A percentile compares a stretch with the other conserved stretches of the same genome.
Conservation (phyloP, 1,140 invertebrate genomes). For the Atopsyche davidsoni region DNA sequence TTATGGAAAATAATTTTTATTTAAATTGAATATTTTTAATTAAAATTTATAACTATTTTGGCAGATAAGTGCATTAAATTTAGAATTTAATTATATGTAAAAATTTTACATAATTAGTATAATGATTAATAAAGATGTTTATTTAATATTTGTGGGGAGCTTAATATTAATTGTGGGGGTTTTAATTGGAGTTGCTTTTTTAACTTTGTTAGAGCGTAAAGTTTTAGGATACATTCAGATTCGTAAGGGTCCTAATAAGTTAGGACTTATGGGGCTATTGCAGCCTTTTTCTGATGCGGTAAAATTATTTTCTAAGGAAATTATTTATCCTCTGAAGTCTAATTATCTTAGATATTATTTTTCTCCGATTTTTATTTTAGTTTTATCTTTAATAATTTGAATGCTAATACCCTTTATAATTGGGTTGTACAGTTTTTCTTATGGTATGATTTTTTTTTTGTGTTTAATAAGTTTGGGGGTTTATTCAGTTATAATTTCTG, state of each 20-base stretch:
- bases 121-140: conserved; percentile 43
- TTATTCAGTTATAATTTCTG: conserved; percentile 51
- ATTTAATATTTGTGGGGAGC: conserved; percentile 40
- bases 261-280: conserved; percentile 53
- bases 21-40: too few species aligned
- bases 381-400: conserved; percentile 51
- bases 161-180: conserved; percentile 49
- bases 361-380: conserved; percentile 51
- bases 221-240: conserved; percentile 62
- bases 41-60: conserved; percentile 50
- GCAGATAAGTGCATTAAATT: conserved; percentile 58
- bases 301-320: conserved; percentile 60
- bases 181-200: conserved; percentile 58
- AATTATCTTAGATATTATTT: conserved; percentile 53
- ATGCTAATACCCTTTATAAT: conserved; percentile 44
- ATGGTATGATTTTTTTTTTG: conserved; percentile 49
- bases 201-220: conserved; percentile 62
- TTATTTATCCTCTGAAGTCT: conserved; percentile 41
- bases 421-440: conserved; percentile 45
- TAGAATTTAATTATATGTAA: conserved; percentile 56
- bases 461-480: conserved; percentile 50
- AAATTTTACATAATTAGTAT: conserved; percentile 45
- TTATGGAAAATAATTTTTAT: too few species aligned
- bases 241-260: conserved; percentile 64
- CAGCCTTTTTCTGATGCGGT: conserved; percentile 62